Conservation (phyloP, 2,113 vertebrate species). For the Chiloscyllium plagiosum region DNA sequence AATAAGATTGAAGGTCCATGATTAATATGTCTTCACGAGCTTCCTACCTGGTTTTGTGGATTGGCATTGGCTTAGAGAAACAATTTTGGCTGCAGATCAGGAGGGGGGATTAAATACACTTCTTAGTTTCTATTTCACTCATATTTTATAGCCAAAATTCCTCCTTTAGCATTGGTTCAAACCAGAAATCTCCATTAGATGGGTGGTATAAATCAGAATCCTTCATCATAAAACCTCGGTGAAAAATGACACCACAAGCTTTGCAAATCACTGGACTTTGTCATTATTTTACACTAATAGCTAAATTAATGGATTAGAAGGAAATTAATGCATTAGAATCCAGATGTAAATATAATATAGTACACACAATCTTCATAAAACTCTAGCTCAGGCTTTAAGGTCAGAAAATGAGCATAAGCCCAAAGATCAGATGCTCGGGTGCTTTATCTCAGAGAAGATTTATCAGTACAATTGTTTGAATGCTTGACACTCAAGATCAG, state of each 20-base stretch:
- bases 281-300: neutral
- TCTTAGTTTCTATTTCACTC: neutral
- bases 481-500: neutral
- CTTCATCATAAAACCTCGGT: neutral
- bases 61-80: neutral
- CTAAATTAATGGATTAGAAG: neutral
- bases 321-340: neutral
- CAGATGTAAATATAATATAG: neutral
- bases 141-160: neutral
- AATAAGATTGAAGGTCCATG: neutral
- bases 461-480: neutral
- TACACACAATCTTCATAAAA: neutral
- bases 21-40: neutral
- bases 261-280: neutral
- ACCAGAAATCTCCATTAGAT: neutral
- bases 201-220: neutral
- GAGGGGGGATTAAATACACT: neutral
- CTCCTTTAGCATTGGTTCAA: neutral
- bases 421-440: neutral
- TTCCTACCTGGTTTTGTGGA: neutral
- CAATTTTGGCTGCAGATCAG: neutral
- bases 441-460: neutral
- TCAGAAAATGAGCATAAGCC: neutral
- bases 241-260: neutral
- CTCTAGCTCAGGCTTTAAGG: neutral